Evolutionary conservation across 2,888 invertebrate genomes (phyloP).

Genomic region (Amiota minor): DNA sequence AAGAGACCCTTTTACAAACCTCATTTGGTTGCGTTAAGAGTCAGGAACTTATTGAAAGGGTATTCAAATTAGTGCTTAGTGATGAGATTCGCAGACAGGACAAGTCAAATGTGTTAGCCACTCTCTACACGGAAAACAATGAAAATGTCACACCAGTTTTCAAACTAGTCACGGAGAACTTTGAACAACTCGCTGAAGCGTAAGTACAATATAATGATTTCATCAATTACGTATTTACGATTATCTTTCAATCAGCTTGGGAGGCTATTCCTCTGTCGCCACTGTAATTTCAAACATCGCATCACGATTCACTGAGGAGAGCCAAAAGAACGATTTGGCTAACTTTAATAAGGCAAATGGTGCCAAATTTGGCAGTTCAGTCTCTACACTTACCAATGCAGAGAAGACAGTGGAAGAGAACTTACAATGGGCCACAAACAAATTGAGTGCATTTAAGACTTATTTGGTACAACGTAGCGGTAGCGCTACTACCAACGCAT

Average conservation of each 20-base stretch:
- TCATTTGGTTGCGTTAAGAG: slow-evolving; percentile 81
- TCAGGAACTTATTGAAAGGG: slow-evolving; percentile 75
- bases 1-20: slow-evolving; percentile 79
- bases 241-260: slow-evolving; percentile 56
- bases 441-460: slow-evolving; percentile 55
- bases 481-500: slow-evolving; percentile 49
- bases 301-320: slow-evolving; percentile 64
- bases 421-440: slow-evolving; percentile 63
- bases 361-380: slow-evolving; percentile 61
- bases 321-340: slow-evolving; percentile 57
- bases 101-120: slow-evolving; percentile 68
- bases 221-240: not conserved
- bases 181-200: slow-evolving; percentile 57
- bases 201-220: slow-evolving; percentile 53
- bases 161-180: slow-evolving; percentile 72
- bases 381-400: slow-evolving; percentile 57
- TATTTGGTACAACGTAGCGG: slow-evolving; percentile 54
- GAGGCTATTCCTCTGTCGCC: slow-evolving; percentile 64
- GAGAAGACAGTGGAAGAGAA: slow-evolving; percentile 64
- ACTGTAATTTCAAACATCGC: slow-evolving; percentile 68
- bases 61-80: slow-evolving; percentile 74
- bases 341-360: slow-evolving; percentile 58
- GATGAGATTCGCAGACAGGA: slow-evolving; percentile 70
- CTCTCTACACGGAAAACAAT: slow-evolving; percentile 76
- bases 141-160: slow-evolving; percentile 76